Evolutionary conservation across 2,888 invertebrate genomes (phyloP).

Genomic region (Hemithea aestivaria): DNA sequence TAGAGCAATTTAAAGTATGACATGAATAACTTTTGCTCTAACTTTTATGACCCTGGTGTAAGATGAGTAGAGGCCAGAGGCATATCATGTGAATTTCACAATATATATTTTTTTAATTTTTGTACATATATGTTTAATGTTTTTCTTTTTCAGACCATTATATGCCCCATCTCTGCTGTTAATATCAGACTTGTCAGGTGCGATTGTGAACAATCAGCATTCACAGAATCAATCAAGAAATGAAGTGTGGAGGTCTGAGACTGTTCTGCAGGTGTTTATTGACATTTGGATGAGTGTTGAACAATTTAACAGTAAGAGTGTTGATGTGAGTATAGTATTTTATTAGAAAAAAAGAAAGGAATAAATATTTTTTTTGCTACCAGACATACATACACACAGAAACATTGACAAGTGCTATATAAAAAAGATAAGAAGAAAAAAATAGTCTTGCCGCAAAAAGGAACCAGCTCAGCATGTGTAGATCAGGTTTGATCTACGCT

Average conservation of each 20-base stretch:
- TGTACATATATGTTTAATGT: not conserved
- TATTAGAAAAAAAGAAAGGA: not conserved
- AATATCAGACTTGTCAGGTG: conserved; percentile 70
- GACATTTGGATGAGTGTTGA: conserved; percentile 88
- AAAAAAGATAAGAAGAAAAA: too few relatives aligned
- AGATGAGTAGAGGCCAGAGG: too few relatives aligned
- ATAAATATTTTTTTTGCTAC: too few relatives aligned
- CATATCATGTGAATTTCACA: too few relatives aligned
- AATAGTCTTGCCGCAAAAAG: too few relatives aligned
- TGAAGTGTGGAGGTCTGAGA: conserved; percentile 92
- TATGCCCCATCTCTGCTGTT: conserved; percentile 63
- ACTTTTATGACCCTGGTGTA: too few relatives aligned
- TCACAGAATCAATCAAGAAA: conserved; percentile 81
- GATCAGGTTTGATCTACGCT: too few relatives aligned
- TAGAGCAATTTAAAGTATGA: too few relatives aligned
- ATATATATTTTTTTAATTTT: conserved; percentile 1
- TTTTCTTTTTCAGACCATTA: conserved; percentile 53
- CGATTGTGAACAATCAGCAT: conserved; percentile 55
- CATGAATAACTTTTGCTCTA: too few relatives aligned
- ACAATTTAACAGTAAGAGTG: conserved; percentile 56
- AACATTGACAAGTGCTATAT: too few relatives aligned
- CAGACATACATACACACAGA: too few relatives aligned
- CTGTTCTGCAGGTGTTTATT: conserved; percentile 88
- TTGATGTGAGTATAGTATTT: conserved; percentile 45
- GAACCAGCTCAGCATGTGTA: too few relatives aligned